Base-by-base conservation (phyloP, 2,888 invertebrate genomes). In the Gymnocheta viridis region DNA sequence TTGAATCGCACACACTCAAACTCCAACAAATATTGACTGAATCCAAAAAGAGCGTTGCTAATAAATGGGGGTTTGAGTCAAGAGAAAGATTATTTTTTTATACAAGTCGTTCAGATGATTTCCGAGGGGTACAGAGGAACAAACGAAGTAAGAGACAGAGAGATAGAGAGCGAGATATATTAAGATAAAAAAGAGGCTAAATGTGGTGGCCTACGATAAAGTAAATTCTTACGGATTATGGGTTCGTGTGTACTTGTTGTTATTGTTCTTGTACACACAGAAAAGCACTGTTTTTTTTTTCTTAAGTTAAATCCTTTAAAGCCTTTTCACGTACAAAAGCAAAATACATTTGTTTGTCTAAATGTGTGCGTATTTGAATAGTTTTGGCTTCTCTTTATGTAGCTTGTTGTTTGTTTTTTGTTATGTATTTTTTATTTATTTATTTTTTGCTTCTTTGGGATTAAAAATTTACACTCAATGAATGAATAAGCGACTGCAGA, bases 211-310 rank as follows among this genome's bases (percentile, higher is more conserved):
- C 81, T 62, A 78, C 77, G 73, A 81, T 78, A 81, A 78, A 81
- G 64, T 69, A 62, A 81, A 78, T 84, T 84, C 81, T 78, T 81
- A 56, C 56, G 84, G 84, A 84, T 84, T 84, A 84, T 81, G 35
- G 81, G 56, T 73, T 81, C 73, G 51, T 58, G 44, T 35, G 56
- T 66, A 24, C 14, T 72, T 72, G 64, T 60, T 49, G 56, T 76
- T 51, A 24, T 66, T 66, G 51, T 82, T 22, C 54, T 51, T 77
- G 69, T 64, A 66, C 66, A 58, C 60, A 76, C 38, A 49, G 32
- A 29, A 24, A 73, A 60, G 4, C 47, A 44, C 17, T 49, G 32
- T 12, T 29, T 54, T 38, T 72, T 64, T 79, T 67, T 79, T 24
- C 17, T 56, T 2, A 35, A 76, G 66, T 51, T 84, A 84, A 84